A percentile compares a stretch with the other conserved stretches of the same genome.
Evolutionary conservation across 2,113 vertebrate species (phyloP).

Genomic region (Smithornis capensis): DNA sequence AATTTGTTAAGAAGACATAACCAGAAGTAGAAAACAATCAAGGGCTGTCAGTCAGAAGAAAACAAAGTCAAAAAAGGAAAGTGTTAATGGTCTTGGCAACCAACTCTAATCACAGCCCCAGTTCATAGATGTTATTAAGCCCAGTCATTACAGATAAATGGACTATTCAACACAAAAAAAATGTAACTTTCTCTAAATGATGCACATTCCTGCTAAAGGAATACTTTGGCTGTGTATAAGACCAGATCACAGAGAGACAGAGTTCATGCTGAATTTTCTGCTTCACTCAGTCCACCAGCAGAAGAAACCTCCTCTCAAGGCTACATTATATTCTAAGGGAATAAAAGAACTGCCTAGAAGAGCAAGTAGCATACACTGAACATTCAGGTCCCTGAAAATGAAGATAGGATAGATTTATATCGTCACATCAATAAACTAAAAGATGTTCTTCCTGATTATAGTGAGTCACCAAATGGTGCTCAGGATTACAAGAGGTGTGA

Average conservation of each 20-base stretch:
- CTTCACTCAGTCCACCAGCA: not conserved
- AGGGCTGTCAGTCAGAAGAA: not conserved
- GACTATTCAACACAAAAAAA: not conserved
- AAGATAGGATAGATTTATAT: not conserved
- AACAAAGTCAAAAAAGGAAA: not conserved
- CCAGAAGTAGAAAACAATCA: not conserved
- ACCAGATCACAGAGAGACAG: not conserved
- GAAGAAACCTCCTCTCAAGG: not conserved
- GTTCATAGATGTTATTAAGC: not conserved
- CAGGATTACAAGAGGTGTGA: not conserved
- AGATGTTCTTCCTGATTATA: not conserved
- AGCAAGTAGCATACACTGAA: fast-evolving
- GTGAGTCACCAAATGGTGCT: not conserved
- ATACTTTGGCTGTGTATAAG: not conserved
- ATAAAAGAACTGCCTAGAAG: not conserved
- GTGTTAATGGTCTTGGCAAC: not conserved
- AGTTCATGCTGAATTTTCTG: not conserved
- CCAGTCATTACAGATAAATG: not conserved
- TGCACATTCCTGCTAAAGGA: not conserved
- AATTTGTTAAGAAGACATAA: not conserved
- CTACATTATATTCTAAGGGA: not conserved
- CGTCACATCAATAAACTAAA: not conserved
- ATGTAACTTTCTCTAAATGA: not conserved
- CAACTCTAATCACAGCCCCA: not conserved
- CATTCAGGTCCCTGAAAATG: not conserved